phyloP scores from a whole-genome alignment of 2,797 vertebrate genomes.

The Dendrocincla fuliginosa region DNA sequence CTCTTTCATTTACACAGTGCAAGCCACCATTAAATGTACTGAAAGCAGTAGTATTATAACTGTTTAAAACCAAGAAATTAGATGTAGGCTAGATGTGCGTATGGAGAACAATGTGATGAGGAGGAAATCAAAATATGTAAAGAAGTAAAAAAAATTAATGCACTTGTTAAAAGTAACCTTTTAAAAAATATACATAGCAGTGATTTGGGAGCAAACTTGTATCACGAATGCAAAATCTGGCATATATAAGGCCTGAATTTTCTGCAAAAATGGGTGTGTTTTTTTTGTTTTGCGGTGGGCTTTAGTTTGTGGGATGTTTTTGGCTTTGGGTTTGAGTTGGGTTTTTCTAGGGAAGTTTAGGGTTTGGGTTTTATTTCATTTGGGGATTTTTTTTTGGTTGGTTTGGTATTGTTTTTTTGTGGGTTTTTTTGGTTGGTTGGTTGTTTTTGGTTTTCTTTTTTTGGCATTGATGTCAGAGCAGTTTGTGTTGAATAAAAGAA shows the following conservation, averaged over 20 bases:
- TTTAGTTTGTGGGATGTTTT: background rate
- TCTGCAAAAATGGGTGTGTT: background rate
- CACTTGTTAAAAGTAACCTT: background rate
- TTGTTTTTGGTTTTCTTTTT: background rate
- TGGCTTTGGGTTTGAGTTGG: fast-evolving
- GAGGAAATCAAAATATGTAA: background rate
- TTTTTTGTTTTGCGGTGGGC: background rate
- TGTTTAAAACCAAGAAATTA: background rate
- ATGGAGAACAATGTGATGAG: background rate
- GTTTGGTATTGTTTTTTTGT: too few species aligned
- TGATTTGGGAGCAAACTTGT: background rate
- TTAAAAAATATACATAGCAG: background rate
- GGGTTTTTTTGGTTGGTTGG: too few species aligned
- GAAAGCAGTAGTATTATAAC: background rate
- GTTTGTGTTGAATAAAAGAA: background rate
- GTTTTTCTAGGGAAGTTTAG: background rate
- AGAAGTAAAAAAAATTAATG: background rate
- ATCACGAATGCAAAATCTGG: background rate
- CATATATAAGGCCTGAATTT: background rate
- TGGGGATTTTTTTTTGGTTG: background rate
- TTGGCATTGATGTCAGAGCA: background rate
- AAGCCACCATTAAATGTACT: background rate
- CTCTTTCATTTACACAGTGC: background rate
- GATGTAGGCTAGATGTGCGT: background rate
- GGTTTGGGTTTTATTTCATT: background rate